Conservation (phyloP, 2,888 invertebrate species). For the Pterostichus madidus region DNA sequence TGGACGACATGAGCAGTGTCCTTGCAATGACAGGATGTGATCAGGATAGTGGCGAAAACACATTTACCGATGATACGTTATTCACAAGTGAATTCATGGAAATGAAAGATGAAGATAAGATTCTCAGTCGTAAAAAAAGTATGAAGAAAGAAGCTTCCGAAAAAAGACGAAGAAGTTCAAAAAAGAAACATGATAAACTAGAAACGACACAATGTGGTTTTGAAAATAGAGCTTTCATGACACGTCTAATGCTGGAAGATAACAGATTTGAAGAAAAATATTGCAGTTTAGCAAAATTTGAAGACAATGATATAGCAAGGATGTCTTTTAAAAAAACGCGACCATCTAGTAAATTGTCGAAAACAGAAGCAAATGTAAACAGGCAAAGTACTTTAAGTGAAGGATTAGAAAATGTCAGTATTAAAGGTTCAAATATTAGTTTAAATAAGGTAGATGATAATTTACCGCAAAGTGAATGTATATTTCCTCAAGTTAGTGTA, state of each 20-base stretch:
- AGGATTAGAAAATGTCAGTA: slow-evolving; percentile 71
- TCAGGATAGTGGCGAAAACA: slow-evolving; percentile 80
- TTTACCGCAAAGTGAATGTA: slow-evolving; percentile 26
- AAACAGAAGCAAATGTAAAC: slow-evolving; percentile 76
- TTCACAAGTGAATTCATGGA: slow-evolving; percentile 79
- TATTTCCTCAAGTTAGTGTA: slow-evolving; percentile 85
- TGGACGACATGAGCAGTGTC: slow-evolving; percentile 89
- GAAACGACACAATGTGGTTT: slow-evolving; percentile 83
- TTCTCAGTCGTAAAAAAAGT: slow-evolving; percentile 81
- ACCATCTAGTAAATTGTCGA: slow-evolving; percentile 73
- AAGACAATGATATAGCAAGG: slow-evolving; percentile 90
- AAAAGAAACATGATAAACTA: slow-evolving; percentile 77
- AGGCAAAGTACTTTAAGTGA: slow-evolving; percentile 75
- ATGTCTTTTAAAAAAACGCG: slow-evolving; percentile 83
- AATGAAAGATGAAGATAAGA: slow-evolving; percentile 78
- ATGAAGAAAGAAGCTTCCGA: slow-evolving; percentile 78
- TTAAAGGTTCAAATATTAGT: slow-evolving; percentile 71
- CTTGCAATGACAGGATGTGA: slow-evolving; percentile 85
- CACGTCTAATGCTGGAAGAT: slow-evolving; percentile 77
- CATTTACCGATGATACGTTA: slow-evolving; percentile 85
- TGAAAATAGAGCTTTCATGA: slow-evolving; percentile 85
- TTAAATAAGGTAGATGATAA: slow-evolving; percentile 64
- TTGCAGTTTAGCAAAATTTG: slow-evolving; percentile 90
- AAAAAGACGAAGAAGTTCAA: slow-evolving; percentile 72
- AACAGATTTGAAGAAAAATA: slow-evolving; percentile 81